Percentiles rank a stretch among this genome's conserved stretches.
These are phyloP conservation scores for Elysia crispata DNA, from an alignment of 2,888 invertebrate genomes.

Conservation along the genomic window DNA sequence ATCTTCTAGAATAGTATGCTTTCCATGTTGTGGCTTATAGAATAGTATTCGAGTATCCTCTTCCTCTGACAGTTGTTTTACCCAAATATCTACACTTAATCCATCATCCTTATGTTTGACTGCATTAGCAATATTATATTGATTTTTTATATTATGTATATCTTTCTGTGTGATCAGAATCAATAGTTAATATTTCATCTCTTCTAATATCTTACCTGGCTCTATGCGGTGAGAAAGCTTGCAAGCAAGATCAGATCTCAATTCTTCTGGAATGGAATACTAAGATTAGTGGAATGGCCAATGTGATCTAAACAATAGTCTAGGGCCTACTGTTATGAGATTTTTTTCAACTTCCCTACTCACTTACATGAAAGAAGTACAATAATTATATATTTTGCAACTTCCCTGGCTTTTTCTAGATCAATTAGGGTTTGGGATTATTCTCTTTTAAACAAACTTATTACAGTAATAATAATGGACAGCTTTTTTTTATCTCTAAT, in stretches of 20 bases:
- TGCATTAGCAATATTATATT: conserved; percentile 13
- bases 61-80: background rate
- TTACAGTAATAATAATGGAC: background rate
- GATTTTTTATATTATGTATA: conserved; percentile 26
- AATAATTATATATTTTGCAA: background rate
- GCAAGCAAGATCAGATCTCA: background rate
- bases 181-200: background rate
- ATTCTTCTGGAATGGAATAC: background rate
- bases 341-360: background rate
- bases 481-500: background rate
- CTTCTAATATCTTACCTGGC: background rate
- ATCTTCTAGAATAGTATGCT: conserved; percentile 5
- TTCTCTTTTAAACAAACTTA: background rate
- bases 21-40: conserved; percentile 1
- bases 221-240: background rate
- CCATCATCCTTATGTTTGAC: conserved; percentile 2
- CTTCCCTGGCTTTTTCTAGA: background rate
- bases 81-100: conserved; percentile 22
- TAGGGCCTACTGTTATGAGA: background rate
- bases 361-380: background rate
- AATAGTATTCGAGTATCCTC: conserved; percentile 12
- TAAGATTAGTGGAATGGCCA: background rate
- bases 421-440: background rate
- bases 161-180: background rate
- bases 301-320: background rate